These are phyloP conservation scores for Octodonta nipae DNA, from an alignment of 2,888 invertebrate species.

Conservation along the genomic window DNA sequence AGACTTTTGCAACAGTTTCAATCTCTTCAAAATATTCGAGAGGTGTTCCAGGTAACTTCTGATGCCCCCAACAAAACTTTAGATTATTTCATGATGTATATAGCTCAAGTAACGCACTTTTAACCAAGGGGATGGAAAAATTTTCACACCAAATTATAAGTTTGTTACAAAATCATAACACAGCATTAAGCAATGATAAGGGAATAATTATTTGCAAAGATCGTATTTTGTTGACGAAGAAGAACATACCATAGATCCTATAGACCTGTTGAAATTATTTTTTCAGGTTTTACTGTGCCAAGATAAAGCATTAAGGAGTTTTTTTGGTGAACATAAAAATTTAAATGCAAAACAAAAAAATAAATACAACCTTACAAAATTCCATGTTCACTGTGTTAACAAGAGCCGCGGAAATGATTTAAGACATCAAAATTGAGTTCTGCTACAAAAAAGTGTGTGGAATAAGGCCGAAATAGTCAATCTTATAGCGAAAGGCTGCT, in stretches of 20 bases:
- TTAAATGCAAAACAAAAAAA: conserved; percentile 88
- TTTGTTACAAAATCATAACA: too few species aligned
- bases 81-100: too few species aligned
- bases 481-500: conserved; percentile 86
- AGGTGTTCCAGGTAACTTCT: too few species aligned
- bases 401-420: conserved; percentile 82
- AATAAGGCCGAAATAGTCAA: conserved; percentile 96
- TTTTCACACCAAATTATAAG: too few species aligned
- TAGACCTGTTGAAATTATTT: conserved; percentile 77
- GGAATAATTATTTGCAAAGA: too few species aligned
- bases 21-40: too few species aligned
- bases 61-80: too few species aligned
- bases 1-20: too few species aligned
- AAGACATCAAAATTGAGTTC: conserved; percentile 87
- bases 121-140: too few species aligned
- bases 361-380: conserved; percentile 83
- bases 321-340: conserved; percentile 84
- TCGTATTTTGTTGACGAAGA: conserved; percentile 86
- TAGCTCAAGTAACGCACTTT: too few species aligned
- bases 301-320: conserved; percentile 77
- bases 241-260: conserved; percentile 76
- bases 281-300: conserved; percentile 83
- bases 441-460: conserved; percentile 95
- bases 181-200: too few species aligned
- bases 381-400: conserved; percentile 91